Conservation (phyloP, 2,113 vertebrate species). For the Marcusenius ussheri region DNA sequence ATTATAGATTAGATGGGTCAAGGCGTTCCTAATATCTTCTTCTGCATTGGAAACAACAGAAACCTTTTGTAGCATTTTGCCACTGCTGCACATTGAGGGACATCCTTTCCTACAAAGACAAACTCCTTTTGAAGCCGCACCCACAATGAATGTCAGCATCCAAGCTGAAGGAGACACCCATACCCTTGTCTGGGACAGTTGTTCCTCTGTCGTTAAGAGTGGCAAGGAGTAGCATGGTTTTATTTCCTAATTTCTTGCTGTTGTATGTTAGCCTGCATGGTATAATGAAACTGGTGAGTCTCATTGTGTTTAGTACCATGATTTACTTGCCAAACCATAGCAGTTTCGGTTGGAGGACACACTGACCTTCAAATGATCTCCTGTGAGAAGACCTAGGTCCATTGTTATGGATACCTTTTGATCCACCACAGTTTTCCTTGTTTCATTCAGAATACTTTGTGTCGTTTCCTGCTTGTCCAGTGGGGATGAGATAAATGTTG, state of each 20-base stretch:
- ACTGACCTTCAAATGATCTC: not conserved
- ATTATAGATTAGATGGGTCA: conserved; percentile 24
- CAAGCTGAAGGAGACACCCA: not conserved
- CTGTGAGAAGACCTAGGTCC: not conserved
- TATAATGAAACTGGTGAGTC: not conserved
- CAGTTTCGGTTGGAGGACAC: not conserved
- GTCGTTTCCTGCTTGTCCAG: not conserved
- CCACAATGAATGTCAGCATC: not conserved
- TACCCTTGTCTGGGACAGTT: not conserved
- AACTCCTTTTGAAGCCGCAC: not conserved
- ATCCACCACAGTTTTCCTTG: not conserved
- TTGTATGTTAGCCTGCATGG: not conserved
- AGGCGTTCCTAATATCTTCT: not conserved
- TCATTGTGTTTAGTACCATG: not conserved
- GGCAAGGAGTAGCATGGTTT: not conserved
- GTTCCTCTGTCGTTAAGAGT: not conserved
- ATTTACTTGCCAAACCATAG: not conserved
- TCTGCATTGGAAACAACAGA: not conserved
- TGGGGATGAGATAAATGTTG: not conserved
- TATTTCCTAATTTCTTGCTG: not conserved
- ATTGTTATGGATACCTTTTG: not conserved
- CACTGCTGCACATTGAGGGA: not conserved
- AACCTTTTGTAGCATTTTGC: not conserved
- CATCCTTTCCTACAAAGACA: not conserved
- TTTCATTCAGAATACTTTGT: not conserved